Conservation (phyloP, 2,113 vertebrate species). For the Lampris megalopsis region DNA sequence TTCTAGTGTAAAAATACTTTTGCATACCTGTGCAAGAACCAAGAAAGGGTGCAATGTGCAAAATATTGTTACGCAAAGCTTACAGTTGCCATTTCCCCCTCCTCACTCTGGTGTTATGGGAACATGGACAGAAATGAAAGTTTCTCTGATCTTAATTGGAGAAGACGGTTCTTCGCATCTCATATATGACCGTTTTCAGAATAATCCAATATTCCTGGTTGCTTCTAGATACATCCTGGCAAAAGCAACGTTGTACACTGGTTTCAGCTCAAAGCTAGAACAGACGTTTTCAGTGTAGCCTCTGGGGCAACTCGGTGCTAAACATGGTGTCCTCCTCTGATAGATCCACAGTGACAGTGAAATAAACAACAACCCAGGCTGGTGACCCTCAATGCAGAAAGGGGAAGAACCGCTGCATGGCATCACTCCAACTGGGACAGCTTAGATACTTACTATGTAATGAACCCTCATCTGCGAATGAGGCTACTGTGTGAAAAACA, state of each 20-base stretch:
- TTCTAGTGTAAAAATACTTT: no score
- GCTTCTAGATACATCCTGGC: conserved; percentile 22
- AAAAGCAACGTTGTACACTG: conserved; percentile 14
- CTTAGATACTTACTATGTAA: conserved; percentile 42
- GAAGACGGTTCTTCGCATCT: background rate
- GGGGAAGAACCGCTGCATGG: conserved; percentile 40
- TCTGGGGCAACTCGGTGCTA: conserved; percentile 42
- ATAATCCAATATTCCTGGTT: conserved; percentile 23
- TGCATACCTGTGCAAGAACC: no score
- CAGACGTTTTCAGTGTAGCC: conserved; percentile 38
- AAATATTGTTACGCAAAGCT: no score
- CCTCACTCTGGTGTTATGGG: background rate
- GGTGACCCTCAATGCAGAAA: conserved; percentile 61
- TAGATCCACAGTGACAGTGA: conserved; percentile 64
- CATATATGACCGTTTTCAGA: background rate
- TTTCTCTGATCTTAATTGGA: background rate
- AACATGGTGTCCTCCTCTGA: conserved; percentile 51
- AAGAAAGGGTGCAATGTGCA: no score
- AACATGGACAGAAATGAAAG: background rate
- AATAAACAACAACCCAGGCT: conserved; percentile 58
- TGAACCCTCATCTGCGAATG: conserved; percentile 38
- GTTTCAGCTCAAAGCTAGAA: conserved; percentile 17
- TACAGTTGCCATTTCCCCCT: background rate
- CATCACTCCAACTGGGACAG: conserved; percentile 48
- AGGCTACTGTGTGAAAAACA: conserved; percentile 61